These are phyloP conservation scores for Arenicola marina DNA, from an alignment of 2,888 invertebrate species.

Conservation along the genomic window DNA sequence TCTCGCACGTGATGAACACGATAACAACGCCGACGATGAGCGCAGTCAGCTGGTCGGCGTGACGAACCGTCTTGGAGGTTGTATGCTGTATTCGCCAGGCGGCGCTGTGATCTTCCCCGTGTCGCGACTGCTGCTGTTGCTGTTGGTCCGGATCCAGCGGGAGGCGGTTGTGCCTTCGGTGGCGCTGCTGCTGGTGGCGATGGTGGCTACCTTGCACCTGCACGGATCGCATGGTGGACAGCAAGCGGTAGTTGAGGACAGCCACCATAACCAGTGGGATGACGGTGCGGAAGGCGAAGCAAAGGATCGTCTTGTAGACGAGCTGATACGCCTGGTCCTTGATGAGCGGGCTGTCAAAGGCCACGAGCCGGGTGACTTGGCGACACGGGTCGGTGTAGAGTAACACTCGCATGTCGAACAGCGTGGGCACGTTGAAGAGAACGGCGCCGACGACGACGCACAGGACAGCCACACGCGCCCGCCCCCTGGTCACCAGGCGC, in stretches of 20 bases:
- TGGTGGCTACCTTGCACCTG: background rate
- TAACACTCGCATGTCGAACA: background rate
- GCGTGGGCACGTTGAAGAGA: conserved; percentile 7
- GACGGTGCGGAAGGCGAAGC: conserved; percentile 8
- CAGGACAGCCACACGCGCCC: background rate
- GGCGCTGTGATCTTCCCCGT: background rate
- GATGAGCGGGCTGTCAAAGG: background rate
- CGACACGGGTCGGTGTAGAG: background rate
- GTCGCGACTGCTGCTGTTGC: too few species aligned
- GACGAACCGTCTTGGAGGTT: background rate
- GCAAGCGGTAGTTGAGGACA: background rate
- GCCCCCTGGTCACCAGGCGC: background rate
- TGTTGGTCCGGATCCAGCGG: too few species aligned
- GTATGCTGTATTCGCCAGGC: background rate
- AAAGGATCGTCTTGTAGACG: conserved; percentile 12
- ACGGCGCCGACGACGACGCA: background rate
- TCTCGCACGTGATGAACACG: conserved; percentile 6
- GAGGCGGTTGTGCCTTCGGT: too few species aligned
- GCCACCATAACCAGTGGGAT: conserved; percentile 6
- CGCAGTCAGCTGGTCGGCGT: background rate
- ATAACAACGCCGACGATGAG: conserved; percentile 1
- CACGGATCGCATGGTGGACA: background rate
- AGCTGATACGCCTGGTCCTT: conserved; percentile 3
- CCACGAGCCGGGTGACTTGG: background rate
- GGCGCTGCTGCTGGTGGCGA: too few species aligned